A percentile compares a stretch with the other conserved stretches of the same genome.
phyloP scores from a whole-genome alignment of 2,113 vertebrate species.

The Lophochroa leadbeateri region DNA sequence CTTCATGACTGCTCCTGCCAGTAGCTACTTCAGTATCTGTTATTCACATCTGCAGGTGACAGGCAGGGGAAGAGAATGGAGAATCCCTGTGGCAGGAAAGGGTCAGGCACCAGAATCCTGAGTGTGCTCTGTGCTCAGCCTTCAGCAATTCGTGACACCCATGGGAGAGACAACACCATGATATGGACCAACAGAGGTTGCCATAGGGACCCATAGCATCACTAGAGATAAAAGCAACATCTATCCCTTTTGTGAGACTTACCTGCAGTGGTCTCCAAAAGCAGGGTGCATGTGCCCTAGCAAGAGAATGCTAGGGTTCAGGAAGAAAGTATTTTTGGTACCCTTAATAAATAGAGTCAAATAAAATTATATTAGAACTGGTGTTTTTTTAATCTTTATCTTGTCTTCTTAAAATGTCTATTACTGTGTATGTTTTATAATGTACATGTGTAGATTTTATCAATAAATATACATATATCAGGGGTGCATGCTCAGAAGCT shows the following conservation, averaged over 20 bases:
- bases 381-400: neutral
- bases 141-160: neutral
- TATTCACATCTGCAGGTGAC: neutral
- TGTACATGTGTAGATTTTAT: neutral
- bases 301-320: neutral
- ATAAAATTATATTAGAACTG: neutral
- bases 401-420: neutral
- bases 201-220: neutral
- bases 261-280: neutral
- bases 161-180: neutral
- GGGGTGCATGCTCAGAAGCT: neutral
- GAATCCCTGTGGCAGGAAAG: neutral
- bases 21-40: neutral
- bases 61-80: neutral
- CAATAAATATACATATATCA: neutral
- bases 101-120: neutral
- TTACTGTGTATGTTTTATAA: neutral
- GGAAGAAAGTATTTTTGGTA: neutral
- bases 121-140: neutral
- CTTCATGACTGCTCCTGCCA: neutral
- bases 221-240: neutral
- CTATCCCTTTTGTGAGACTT: neutral
- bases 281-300: neutral
- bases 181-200: fast-evolving
- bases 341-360: neutral